Evolutionary conservation across 2,113 vertebrate species (phyloP).

Genomic region (Callorhinus ursinus): DNA sequence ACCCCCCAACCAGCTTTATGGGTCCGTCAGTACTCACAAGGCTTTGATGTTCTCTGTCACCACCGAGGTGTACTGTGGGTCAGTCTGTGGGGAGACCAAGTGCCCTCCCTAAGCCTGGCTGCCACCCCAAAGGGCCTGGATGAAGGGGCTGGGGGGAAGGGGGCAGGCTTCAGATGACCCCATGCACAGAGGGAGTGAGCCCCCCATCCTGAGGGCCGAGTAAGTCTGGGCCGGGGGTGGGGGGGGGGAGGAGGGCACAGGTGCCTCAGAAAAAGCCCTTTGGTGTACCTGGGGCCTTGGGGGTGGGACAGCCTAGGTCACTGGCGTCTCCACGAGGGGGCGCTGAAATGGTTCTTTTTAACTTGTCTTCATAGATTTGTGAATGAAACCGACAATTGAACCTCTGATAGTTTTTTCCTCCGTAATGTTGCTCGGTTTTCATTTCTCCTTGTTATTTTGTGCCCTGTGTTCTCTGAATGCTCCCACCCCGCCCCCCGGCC

Average conservation of each 20-base stretch:
- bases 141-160: not conserved
- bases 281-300: rapidly evolving
- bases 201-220: rapidly evolving
- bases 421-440: not conserved
- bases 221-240: not conserved
- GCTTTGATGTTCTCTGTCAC: slow-evolving; percentile 91
- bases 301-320: not conserved
- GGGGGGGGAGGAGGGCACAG: no score
- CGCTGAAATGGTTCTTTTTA: not conserved
- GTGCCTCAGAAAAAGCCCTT: not conserved
- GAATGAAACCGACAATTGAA: not conserved
- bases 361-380: not conserved
- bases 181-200: not conserved
- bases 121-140: not conserved
- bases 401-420: not conserved
- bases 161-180: not conserved
- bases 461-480: not conserved
- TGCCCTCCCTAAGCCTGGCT: slow-evolving; percentile 4
- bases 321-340: not conserved
- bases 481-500: not conserved
- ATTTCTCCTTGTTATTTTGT: not conserved
- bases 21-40: slow-evolving; percentile 85
- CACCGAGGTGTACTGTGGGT: slow-evolving; percentile 87
- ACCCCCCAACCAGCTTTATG: slow-evolving; percentile 21
- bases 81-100: slow-evolving; percentile 86